Conservation (phyloP, 2,113 vertebrate species). For the Nestor notabilis region DNA sequence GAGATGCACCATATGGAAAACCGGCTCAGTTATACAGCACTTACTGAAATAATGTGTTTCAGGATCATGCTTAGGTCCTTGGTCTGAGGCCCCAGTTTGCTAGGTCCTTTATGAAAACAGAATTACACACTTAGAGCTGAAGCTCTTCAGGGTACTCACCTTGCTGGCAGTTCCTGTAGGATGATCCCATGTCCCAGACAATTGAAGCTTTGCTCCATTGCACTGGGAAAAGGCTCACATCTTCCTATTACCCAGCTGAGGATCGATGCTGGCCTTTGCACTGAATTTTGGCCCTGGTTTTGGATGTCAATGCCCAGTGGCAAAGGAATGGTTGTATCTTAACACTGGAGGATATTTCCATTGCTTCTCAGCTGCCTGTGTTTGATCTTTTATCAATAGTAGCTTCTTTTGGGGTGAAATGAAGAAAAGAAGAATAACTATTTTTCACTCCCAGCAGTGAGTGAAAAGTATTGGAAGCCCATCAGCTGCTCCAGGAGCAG, state of each 20-base stretch:
- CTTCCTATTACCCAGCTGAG: neutral
- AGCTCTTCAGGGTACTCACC: neutral
- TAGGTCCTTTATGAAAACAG: neutral
- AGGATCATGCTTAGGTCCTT: neutral
- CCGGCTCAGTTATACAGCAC: neutral
- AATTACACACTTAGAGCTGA: neutral
- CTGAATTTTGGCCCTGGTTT: neutral
- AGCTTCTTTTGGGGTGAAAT: neutral
- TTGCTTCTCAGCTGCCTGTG: neutral
- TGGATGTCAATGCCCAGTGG: neutral
- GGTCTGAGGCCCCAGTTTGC: neutral
- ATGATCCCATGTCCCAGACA: neutral
- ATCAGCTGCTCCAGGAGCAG: neutral
- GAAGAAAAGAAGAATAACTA: neutral
- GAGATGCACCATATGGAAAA: neutral
- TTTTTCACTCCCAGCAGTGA: neutral
- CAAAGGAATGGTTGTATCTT: neutral
- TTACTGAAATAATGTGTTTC: neutral
- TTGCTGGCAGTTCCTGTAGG: neutral
- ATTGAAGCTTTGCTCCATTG: neutral
- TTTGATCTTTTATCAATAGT: neutral
- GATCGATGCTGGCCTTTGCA: fast-evolving
- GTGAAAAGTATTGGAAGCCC: neutral
- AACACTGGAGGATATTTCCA: neutral
- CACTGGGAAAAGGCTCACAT: neutral